Conservation (phyloP, 2,888 invertebrate species). For the Eucera pruinosa region DNA sequence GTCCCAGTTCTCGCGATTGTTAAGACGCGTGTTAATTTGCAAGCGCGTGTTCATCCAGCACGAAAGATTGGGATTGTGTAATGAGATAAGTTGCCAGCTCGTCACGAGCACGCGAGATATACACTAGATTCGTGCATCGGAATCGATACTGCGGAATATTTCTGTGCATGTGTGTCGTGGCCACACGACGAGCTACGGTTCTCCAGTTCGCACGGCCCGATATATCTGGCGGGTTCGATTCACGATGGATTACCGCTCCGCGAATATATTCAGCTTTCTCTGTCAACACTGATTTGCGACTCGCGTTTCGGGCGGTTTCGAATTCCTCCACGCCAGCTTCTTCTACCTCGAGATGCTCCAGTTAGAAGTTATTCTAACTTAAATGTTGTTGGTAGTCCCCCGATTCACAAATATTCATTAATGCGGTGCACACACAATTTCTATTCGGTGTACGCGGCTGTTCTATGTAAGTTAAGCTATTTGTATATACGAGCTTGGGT, state of each 20-base stretch:
- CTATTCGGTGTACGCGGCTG: neutral
- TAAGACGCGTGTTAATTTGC: slow-evolving; percentile 27
- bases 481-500: neutral
- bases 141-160: slow-evolving; percentile 45
- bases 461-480: neutral
- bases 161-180: slow-evolving; percentile 29
- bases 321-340: slow-evolving; percentile 4
- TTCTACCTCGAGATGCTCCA: neutral
- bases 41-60: slow-evolving; percentile 42
- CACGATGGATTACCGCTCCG: slow-evolving; percentile 42
- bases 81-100: slow-evolving; percentile 65
- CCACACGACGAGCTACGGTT: slow-evolving; percentile 30
- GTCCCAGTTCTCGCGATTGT: slow-evolving; percentile 19
- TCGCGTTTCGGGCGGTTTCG: slow-evolving; percentile 22
- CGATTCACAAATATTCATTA: slow-evolving; percentile 4
- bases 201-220: slow-evolving; percentile 32
- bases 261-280: slow-evolving; percentile 42
- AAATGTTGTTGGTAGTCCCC: neutral
- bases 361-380: slow-evolving; percentile 4
- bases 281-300: slow-evolving; percentile 45
- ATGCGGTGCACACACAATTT: too few relatives aligned
- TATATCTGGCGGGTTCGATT: slow-evolving; percentile 38
- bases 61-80: slow-evolving; percentile 67
- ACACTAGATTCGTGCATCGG: slow-evolving; percentile 58
- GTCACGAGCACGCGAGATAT: slow-evolving; percentile 65